Evolutionary conservation across 2,888 invertebrate species (phyloP).

Genomic region (Trissolcus brochymenae): DNA sequence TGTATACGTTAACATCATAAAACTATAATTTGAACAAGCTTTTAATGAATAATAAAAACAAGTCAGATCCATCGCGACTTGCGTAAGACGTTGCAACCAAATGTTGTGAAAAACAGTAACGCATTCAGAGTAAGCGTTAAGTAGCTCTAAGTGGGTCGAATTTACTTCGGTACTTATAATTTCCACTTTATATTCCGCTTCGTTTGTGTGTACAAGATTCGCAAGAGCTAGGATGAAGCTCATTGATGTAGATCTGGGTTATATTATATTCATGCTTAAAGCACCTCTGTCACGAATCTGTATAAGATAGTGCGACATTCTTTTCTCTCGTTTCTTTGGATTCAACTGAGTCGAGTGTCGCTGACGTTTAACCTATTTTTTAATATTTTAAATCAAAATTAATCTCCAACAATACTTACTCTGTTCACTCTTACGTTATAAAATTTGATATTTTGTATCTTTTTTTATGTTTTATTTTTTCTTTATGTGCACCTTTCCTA

Average conservation of each 20-base stretch:
- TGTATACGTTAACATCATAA: too few species aligned
- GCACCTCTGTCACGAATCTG: slow-evolving; percentile 45
- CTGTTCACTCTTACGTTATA: not conserved
- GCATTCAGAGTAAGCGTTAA: slow-evolving; percentile 75
- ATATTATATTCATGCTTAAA: slow-evolving; percentile 61
- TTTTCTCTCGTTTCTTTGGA: slow-evolving; percentile 16
- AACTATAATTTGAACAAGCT: slow-evolving; percentile 20
- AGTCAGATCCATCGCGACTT: not conserved
- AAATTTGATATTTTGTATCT: too few species aligned
- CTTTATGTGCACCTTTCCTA: too few species aligned
- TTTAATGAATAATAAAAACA: slow-evolving; percentile 1
- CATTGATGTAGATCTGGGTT: slow-evolving; percentile 74
- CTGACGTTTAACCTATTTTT: slow-evolving; percentile 3
- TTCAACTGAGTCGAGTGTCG: not conserved
- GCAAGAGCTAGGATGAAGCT: slow-evolving; percentile 70
- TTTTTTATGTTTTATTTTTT: too few species aligned
- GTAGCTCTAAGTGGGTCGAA: slow-evolving; percentile 76
- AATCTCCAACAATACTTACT: not conserved
- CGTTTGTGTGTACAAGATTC: slow-evolving; percentile 55
- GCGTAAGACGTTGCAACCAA: slow-evolving; percentile 63
- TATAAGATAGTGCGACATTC: slow-evolving; percentile 22
- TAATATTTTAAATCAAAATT: slow-evolving; percentile 1
- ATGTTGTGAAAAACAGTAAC: slow-evolving; percentile 75
- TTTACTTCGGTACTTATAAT: slow-evolving; percentile 69
- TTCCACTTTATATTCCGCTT: slow-evolving; percentile 60